Conservation (phyloP, 2,113 vertebrate genomes). For the Actinemys pallida region DNA sequence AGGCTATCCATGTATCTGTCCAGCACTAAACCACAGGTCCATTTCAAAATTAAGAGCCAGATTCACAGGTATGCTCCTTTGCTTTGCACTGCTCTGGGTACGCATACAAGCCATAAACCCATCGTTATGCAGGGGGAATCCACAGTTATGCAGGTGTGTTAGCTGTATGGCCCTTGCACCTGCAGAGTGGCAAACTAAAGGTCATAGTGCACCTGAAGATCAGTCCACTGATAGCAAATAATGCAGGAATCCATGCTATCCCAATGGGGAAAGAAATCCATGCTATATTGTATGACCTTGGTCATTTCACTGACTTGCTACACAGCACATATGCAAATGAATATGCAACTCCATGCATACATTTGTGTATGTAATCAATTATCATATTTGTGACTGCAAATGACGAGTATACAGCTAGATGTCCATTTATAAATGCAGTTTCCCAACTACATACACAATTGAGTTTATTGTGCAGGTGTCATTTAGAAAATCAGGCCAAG, state of each 20-base stretch:
- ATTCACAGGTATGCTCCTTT: background rate
- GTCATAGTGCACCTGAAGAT: background rate
- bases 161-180: background rate
- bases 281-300: background rate
- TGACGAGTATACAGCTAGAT: background rate
- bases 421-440: background rate
- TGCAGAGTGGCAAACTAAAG: background rate
- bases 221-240: background rate
- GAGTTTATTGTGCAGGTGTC: background rate
- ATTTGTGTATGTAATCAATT: background rate
- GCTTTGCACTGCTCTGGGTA: background rate
- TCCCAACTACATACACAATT: background rate
- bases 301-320: background rate
- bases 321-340: background rate
- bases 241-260: background rate
- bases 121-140: background rate
- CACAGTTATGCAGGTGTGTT: background rate
- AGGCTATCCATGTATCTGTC: background rate
- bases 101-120: background rate
- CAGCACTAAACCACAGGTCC: background rate
- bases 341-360: too few species aligned
- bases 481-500: background rate
- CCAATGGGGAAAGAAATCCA: background rate
- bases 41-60: background rate
- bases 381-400: background rate